Evolutionary conservation across 2,888 invertebrate genomes (phyloP).

Genomic region (Caenorhabditis uteleia): DNA sequence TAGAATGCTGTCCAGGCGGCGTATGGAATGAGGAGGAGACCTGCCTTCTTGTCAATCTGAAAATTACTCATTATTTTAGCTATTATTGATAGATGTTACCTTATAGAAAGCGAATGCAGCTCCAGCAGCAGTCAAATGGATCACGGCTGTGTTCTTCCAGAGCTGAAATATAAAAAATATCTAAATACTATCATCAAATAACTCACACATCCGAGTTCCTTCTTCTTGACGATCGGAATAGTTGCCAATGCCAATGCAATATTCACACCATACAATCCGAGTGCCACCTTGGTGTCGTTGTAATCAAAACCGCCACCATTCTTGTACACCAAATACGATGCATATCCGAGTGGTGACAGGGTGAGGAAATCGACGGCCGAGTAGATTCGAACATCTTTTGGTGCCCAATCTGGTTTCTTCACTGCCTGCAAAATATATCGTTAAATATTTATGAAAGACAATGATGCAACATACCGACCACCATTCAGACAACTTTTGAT

Average conservation of each 20-base stretch:
- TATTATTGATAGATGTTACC: constrained; percentile 17
- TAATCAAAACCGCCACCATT: constrained; percentile 67
- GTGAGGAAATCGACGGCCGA: constrained; percentile 57
- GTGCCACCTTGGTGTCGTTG: constrained; percentile 60
- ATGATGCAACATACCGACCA: constrained; percentile 40
- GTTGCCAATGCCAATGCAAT: constrained; percentile 46
- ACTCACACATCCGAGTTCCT: constrained; percentile 52
- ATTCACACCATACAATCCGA: constrained; percentile 59
- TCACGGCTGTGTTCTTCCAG: constrained; percentile 50
- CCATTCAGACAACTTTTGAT: constrained; percentile 48
- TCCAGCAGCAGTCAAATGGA: constrained; percentile 56
- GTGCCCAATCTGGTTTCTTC: constrained; percentile 59
- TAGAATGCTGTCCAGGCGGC: constrained; percentile 62
- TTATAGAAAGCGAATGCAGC: constrained; percentile 60
- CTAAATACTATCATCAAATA: neutral
- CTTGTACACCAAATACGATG: constrained; percentile 66
- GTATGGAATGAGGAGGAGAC: constrained; percentile 55
- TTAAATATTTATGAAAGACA: neutral
- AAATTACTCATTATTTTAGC: constrained; percentile 5
- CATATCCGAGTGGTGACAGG: constrained; percentile 62
- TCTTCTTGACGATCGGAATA: constrained; percentile 58
- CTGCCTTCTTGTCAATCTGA: constrained; percentile 62
- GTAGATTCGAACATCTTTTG: constrained; percentile 52
- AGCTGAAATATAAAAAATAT: constrained; percentile 39
- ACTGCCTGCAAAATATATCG: constrained; percentile 38